Percentiles rank a stretch among this genome's conserved stretches.
Conservation (phyloP, 2,888 invertebrate species). For the Cancer borealis region DNA sequence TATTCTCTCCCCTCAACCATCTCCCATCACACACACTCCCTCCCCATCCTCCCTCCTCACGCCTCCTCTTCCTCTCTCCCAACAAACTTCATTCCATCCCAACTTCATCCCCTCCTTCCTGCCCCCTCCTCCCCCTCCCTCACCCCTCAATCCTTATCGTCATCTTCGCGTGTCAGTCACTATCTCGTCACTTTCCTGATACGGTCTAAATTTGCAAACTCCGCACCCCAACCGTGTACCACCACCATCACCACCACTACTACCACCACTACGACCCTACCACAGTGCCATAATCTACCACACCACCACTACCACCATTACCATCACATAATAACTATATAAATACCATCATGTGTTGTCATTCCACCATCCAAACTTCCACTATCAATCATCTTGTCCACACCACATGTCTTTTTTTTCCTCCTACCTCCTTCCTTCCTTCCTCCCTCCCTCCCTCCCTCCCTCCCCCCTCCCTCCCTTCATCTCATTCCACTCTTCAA, state of each 20-base stretch:
- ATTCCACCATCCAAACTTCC: too few relatives aligned
- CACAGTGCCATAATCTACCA: too few relatives aligned
- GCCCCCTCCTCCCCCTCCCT: not conserved
- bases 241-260: not conserved
- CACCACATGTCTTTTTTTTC: not conserved
- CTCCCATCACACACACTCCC: not conserved
- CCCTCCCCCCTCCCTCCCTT: not conserved
- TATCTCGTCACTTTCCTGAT: not conserved
- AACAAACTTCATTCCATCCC: not conserved
- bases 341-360: too few relatives aligned
- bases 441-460: not conserved
- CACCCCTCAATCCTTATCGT: not conserved
- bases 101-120: not conserved
- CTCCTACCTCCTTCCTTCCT: not conserved
- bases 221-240: not conserved
- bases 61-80: not conserved
- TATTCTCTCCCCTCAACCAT: not conserved
- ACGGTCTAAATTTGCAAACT: conserved; percentile 20
- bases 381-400: too few relatives aligned
- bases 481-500: not conserved
- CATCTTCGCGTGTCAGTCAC: not conserved
- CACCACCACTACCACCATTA: not conserved
- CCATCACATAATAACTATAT: too few relatives aligned
- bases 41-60: not conserved
- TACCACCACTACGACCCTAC: not conserved